Evolutionary conservation across 1,140 invertebrate species (phyloP).

Genomic region (Tetragnatha versicolor): DNA sequence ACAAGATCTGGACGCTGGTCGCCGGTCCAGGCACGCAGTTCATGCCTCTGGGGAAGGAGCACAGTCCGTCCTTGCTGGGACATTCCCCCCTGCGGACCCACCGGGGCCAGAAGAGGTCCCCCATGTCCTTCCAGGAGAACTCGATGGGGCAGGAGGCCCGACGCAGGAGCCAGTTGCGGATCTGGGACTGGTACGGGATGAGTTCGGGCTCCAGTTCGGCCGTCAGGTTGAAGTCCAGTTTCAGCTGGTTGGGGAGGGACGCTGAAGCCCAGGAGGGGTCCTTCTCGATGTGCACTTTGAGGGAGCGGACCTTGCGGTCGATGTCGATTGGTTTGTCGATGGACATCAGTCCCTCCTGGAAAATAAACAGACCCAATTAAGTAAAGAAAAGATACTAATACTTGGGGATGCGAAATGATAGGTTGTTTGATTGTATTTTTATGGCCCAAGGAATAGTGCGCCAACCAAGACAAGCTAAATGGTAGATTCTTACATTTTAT

Average conservation of each 20-base stretch:
- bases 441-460: no score
- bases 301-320: not conserved
- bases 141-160: slow-evolving; percentile 62
- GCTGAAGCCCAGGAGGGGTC: not conserved
- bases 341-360: slow-evolving; percentile 13
- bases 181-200: not conserved
- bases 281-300: not conserved
- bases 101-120: slow-evolving; percentile 64
- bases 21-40: slow-evolving; percentile 62
- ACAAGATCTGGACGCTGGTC: slow-evolving; percentile 61
- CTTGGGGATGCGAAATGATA: no score
- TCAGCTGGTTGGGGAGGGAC: not conserved
- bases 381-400: no score
- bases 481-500: no score
- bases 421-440: no score
- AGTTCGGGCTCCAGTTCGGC: slow-evolving; percentile 1
- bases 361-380: not conserved
- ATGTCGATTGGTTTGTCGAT: not conserved
- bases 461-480: no score
- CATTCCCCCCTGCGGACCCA: slow-evolving; percentile 62
- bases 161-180: slow-evolving; percentile 38
- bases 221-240: not conserved
- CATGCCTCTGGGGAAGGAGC: slow-evolving; percentile 66
- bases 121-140: slow-evolving; percentile 64
- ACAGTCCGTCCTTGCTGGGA: slow-evolving; percentile 55